These are phyloP conservation scores for Dichetophora obliterata DNA, from an alignment of 2,888 invertebrate species.

Conservation along the genomic window DNA sequence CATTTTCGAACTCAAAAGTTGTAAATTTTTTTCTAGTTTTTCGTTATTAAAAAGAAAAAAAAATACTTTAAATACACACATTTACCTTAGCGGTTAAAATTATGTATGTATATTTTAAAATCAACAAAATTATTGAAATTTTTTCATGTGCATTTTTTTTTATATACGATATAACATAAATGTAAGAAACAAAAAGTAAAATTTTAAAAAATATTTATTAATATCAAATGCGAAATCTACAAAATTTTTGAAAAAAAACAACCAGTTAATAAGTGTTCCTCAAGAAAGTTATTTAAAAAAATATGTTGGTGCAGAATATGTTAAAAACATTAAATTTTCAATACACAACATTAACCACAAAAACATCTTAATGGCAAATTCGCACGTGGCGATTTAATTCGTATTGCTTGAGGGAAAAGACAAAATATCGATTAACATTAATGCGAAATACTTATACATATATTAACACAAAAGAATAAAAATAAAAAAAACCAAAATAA, in stretches of 20 bases:
- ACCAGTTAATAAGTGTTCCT: neutral
- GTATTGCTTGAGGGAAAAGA: neutral
- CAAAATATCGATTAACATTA: constrained; percentile 1
- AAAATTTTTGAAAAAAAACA: neutral
- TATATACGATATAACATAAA: neutral
- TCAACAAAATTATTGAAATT: too few relatives aligned
- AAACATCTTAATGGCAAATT: neutral
- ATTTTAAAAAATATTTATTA: neutral
- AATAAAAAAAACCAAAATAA: neutral
- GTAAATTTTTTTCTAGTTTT: neutral
- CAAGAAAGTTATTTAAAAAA: neutral
- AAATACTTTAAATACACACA: too few relatives aligned
- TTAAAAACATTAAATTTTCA: neutral
- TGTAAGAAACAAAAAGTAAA: neutral
- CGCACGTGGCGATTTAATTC: neutral
- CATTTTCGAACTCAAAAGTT: neutral
- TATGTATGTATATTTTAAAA: too few relatives aligned
- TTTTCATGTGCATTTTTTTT: neutral
- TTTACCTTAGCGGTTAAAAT: neutral
- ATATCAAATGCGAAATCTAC: neutral
- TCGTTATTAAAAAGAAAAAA: neutral
- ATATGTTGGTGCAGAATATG: neutral
- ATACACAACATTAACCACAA: neutral
- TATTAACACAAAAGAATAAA: neutral
- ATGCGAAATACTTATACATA: constrained; percentile 15